phyloP scores from a whole-genome alignment of 2,888 invertebrate species.

The Cataglyphis livida region DNA sequence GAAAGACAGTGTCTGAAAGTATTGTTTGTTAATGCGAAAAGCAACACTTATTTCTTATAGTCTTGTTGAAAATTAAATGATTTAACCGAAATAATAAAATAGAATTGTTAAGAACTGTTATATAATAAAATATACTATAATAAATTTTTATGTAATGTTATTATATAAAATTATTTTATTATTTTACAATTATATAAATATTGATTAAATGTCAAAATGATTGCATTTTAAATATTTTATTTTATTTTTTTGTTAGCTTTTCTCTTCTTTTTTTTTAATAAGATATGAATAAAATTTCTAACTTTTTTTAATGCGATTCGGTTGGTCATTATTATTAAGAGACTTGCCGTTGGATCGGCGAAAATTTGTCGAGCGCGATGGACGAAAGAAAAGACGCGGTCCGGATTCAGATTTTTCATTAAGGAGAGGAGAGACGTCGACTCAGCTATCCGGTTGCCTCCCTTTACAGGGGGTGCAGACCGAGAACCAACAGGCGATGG shows the following conservation, averaged over 20 bases:
- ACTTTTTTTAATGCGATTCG: slow-evolving; percentile 3
- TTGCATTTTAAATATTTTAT: background rate
- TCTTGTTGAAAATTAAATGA: slow-evolving; percentile 20
- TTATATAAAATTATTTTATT: slow-evolving; percentile 6
- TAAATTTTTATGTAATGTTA: background rate
- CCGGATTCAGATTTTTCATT: slow-evolving; percentile 85
- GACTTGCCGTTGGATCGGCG: slow-evolving; percentile 51
- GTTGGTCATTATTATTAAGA: slow-evolving; percentile 69
- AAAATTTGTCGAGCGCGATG: slow-evolving; percentile 67
- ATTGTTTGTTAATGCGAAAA: slow-evolving; percentile 26
- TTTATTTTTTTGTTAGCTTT: background rate
- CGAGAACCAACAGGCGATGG: slow-evolving; percentile 69
- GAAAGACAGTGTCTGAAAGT: background rate
- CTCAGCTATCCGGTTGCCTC: slow-evolving; percentile 82
- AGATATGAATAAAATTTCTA: slow-evolving; percentile 4
- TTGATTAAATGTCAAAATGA: background rate
- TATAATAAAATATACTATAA: background rate
- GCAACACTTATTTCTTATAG: background rate
- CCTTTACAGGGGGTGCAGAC: slow-evolving; percentile 66
- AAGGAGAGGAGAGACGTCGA: slow-evolving; percentile 85
- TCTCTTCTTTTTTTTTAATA: background rate
- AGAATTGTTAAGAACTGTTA: background rate
- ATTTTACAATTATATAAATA: slow-evolving; percentile 7
- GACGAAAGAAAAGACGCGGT: slow-evolving; percentile 72
- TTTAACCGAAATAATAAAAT: slow-evolving; percentile 7